These are phyloP conservation scores for Pseudoips prasinana DNA, from an alignment of 2,888 invertebrate genomes.

Conservation along the genomic window DNA sequence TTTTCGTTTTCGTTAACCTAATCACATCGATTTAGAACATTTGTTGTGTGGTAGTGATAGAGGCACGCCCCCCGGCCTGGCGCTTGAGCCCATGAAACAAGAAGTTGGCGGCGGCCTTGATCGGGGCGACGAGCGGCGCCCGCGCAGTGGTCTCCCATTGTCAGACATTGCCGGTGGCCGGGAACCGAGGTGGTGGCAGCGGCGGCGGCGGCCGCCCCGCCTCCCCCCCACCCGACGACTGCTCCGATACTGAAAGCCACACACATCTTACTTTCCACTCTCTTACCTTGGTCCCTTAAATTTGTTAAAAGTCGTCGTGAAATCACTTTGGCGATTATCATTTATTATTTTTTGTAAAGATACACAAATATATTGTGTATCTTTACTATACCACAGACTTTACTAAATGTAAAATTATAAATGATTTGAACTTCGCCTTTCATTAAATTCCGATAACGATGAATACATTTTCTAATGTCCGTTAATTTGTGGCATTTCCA, in stretches of 20 bases:
- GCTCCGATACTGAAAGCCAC: slow-evolving; percentile 89
- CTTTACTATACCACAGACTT: no score
- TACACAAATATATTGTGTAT: no score
- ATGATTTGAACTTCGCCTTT: no score
- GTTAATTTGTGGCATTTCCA: no score
- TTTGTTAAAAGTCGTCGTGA: no score
- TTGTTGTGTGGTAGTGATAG: slow-evolving; percentile 79
- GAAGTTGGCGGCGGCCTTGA: slow-evolving; percentile 86
- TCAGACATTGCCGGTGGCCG: slow-evolving; percentile 89
- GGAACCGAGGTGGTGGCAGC: slow-evolving; percentile 90
- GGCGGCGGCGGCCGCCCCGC: slow-evolving; percentile 89
- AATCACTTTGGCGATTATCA: no score
- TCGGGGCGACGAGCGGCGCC: slow-evolving; percentile 82
- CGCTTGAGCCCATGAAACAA: slow-evolving; percentile 85
- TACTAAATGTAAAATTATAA: no score
- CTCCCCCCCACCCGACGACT: slow-evolving; percentile 89
- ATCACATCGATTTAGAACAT: slow-evolving; percentile 82
- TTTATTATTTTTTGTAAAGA: no score
- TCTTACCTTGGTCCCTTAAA: not conserved
- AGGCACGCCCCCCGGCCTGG: slow-evolving; percentile 66
- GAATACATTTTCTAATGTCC: no score
- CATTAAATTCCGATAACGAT: no score
- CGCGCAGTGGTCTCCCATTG: slow-evolving; percentile 86
- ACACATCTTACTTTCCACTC: slow-evolving; percentile 12
- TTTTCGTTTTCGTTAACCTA: slow-evolving; percentile 71